phyloP scores from a whole-genome alignment of 2,113 vertebrate genomes.

The Gnathonemus echidnorhynchus region DNA sequence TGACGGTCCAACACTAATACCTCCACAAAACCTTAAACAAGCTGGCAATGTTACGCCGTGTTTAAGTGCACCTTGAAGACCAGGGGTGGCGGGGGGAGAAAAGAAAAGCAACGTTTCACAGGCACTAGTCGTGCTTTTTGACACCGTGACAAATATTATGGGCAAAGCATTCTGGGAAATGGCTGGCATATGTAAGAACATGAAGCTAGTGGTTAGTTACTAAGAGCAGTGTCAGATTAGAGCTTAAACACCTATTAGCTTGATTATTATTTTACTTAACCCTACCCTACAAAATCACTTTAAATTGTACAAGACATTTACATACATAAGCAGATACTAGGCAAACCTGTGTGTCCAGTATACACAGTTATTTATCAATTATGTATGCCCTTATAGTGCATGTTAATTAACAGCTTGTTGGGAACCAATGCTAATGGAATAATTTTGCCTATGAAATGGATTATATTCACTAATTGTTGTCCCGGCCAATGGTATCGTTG shows the following conservation, averaged over 20 bases:
- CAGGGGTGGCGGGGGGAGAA: constrained; percentile 42
- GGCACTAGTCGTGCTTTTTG: not conserved
- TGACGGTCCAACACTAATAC: constrained; percentile 28
- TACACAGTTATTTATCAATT: not conserved
- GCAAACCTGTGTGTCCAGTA: not conserved
- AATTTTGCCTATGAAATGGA: not conserved
- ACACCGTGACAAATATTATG: not conserved
- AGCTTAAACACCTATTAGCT: not conserved
- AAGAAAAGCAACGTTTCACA: constrained; percentile 40
- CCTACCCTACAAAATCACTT: not conserved
- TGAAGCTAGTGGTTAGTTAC: not conserved
- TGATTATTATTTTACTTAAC: not conserved
- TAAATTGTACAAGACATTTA: constrained; percentile 41
- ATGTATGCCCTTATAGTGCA: not conserved
- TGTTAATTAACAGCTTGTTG: not conserved
- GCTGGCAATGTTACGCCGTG: constrained; percentile 41
- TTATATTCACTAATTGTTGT: not conserved
- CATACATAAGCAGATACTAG: not conserved
- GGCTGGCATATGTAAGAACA: not conserved
- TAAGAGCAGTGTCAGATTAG: not conserved
- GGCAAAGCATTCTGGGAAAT: not conserved
- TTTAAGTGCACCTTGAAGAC: not conserved
- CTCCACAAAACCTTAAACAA: constrained; percentile 28
- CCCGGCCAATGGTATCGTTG: constrained; percentile 40
- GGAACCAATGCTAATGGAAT: not conserved